phyloP scores from a whole-genome alignment of 2,888 invertebrate species.

The Zootermopsis nevadensis region DNA sequence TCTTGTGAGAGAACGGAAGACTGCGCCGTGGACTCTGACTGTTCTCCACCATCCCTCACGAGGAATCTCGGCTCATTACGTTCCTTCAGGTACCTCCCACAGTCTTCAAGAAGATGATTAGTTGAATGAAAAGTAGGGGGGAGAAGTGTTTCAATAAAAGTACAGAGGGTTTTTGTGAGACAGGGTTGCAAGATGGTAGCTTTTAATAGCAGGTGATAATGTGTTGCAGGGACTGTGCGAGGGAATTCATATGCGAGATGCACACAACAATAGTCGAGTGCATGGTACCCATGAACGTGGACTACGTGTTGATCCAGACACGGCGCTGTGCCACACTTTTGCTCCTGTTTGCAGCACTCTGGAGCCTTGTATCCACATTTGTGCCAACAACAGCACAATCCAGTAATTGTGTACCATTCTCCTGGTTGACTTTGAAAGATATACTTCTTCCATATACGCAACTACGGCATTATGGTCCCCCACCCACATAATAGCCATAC shows the following conservation, averaged over 20 bases:
- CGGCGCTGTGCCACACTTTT: slow-evolving; percentile 29
- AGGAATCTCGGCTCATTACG: not conserved
- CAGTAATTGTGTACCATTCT: not conserved
- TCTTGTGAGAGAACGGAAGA: not conserved
- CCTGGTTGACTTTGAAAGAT: not conserved
- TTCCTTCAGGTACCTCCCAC: not conserved
- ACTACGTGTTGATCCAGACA: slow-evolving; percentile 15
- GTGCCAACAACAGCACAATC: not conserved
- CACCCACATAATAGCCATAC: not conserved
- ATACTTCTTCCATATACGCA: not conserved
- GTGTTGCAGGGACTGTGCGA: not conserved
- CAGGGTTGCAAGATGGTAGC: too few relatives aligned
- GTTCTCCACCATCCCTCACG: not conserved
- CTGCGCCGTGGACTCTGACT: not conserved
- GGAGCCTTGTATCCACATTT: slow-evolving; percentile 12
- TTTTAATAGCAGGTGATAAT: too few relatives aligned
- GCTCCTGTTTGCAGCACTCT: slow-evolving; percentile 8
- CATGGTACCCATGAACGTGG: not conserved
- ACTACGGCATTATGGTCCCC: not conserved
- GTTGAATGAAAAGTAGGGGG: too few relatives aligned
- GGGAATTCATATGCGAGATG: not conserved
- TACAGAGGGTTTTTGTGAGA: too few relatives aligned
- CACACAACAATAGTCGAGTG: not conserved
- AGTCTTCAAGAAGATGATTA: too few relatives aligned
- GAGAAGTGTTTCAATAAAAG: too few relatives aligned